These are phyloP conservation scores for Entosphenus tridentatus DNA, from an alignment of 2,113 vertebrate genomes.

Conservation along the genomic window DNA sequence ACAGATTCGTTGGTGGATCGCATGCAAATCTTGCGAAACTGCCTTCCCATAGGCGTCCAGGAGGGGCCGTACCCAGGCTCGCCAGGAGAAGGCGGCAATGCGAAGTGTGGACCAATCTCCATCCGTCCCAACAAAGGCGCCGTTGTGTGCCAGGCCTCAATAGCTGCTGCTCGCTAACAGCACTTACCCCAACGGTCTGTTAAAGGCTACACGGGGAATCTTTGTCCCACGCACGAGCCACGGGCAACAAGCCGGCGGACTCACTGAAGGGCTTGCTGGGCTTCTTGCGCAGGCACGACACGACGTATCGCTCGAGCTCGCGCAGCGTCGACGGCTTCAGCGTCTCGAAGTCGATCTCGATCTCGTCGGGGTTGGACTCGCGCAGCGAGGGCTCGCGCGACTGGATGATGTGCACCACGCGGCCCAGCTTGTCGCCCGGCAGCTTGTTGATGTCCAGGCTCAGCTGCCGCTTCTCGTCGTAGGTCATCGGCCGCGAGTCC, in stretches of 20 bases:
- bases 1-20: no score
- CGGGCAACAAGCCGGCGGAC: conserved; percentile 12
- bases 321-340: conserved; percentile 66
- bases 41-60: no score
- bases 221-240: background rate
- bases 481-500: conserved; percentile 61
- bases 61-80: no score
- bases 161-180: background rate
- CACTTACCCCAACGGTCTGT: no score
- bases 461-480: conserved; percentile 67
- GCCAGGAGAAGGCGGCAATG: no score
- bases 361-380: conserved; percentile 77
- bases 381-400: conserved; percentile 57
- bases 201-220: no score
- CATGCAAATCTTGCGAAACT: no score
- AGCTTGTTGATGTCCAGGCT: conserved; percentile 81
- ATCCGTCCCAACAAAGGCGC: no score
- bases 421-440: conserved; percentile 64
- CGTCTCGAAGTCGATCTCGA: conserved; percentile 77
- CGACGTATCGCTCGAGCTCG: conserved; percentile 65
- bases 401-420: conserved; percentile 80
- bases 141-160: accelerated
- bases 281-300: conserved; percentile 69
- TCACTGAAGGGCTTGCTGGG: conserved; percentile 56
- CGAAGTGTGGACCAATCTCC: no score